Percentiles rank a stretch among this genome's conserved stretches.
phyloP scores from a whole-genome alignment of 2,797 vertebrate genomes.

The Setipinna tenuifilis region DNA sequence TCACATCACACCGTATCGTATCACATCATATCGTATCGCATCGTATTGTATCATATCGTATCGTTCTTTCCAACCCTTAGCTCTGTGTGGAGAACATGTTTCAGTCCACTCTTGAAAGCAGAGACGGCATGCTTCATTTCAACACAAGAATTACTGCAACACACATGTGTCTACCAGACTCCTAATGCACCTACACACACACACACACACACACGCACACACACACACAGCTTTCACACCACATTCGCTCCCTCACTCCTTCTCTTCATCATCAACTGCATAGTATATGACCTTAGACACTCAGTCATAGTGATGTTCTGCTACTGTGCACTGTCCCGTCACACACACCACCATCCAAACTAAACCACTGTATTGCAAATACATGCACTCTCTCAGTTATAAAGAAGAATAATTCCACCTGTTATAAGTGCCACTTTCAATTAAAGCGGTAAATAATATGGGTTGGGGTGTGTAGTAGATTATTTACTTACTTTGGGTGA shows the following conservation, averaged over 20 bases:
- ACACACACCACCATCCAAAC: not conserved
- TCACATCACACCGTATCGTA: not conserved
- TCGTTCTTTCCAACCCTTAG: slow-evolving; percentile 22
- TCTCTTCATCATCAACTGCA: not conserved
- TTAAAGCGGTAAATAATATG: too few relatives aligned
- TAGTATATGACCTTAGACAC: not conserved
- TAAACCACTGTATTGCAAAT: not conserved
- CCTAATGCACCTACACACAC: too few relatives aligned
- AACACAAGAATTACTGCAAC: slow-evolving; percentile 47
- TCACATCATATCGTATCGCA: not conserved
- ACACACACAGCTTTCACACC: not conserved
- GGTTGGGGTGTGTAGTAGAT: too few relatives aligned
- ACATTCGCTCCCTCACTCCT: too few relatives aligned
- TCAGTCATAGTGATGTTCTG: not conserved
- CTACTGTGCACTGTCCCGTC: not conserved
- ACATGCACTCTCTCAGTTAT: not conserved
- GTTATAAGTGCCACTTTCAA: too few relatives aligned
- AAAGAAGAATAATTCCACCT: not conserved
- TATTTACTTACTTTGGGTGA: too few relatives aligned
- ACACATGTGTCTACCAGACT: slow-evolving; percentile 51
- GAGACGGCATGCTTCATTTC: slow-evolving; percentile 46
- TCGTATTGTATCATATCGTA: not conserved
- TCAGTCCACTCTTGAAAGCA: slow-evolving; percentile 36
- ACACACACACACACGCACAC: not conserved
- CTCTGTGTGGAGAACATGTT: slow-evolving; percentile 28